phyloP scores from a whole-genome alignment of 2,888 invertebrate species.

The Eudemis profundana region DNA sequence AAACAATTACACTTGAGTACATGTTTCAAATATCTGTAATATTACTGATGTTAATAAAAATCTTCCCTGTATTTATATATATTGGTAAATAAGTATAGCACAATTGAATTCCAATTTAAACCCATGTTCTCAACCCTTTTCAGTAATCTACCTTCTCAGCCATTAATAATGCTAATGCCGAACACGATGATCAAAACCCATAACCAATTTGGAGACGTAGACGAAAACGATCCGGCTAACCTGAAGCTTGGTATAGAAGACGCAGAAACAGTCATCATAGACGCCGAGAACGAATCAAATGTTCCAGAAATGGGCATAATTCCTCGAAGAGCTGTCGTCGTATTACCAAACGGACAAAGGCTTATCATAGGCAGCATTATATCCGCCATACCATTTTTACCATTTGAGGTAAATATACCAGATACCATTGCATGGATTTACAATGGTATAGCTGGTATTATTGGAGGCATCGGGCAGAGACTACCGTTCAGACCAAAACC shows the following conservation, averaged over 20 bases:
- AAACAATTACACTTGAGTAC: too few relatives aligned
- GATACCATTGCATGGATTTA: constrained; percentile 81
- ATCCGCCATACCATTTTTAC: constrained; percentile 83
- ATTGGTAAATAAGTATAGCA: too few relatives aligned
- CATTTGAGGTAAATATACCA: constrained; percentile 87
- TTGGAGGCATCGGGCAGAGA: constrained; percentile 68
- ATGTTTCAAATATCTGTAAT: too few relatives aligned
- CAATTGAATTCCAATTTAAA: too few relatives aligned
- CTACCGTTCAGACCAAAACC: constrained; percentile 61
- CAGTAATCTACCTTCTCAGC: constrained; percentile 56
- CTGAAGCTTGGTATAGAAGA: constrained; percentile 51
- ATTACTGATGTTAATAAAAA: too few relatives aligned
- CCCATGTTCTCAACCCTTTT: background rate
- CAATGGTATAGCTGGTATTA: constrained; percentile 62
- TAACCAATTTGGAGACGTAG: constrained; percentile 7
- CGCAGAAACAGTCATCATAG: constrained; percentile 65
- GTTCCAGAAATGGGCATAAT: constrained; percentile 46
- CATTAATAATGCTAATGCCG: constrained; percentile 26
- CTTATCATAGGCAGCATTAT: constrained; percentile 77
- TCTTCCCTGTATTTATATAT: background rate
- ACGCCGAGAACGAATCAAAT: constrained; percentile 56
- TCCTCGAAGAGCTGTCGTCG: constrained; percentile 54
- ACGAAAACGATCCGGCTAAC: constrained; percentile 14
- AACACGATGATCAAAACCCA: constrained; percentile 4
- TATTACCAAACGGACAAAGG: constrained; percentile 60